Percentiles rank a stretch among this genome's conserved stretches.
These are phyloP conservation scores for Apodemia duryi DNA, from an alignment of 2,888 invertebrate species.

Conservation along the genomic window DNA sequence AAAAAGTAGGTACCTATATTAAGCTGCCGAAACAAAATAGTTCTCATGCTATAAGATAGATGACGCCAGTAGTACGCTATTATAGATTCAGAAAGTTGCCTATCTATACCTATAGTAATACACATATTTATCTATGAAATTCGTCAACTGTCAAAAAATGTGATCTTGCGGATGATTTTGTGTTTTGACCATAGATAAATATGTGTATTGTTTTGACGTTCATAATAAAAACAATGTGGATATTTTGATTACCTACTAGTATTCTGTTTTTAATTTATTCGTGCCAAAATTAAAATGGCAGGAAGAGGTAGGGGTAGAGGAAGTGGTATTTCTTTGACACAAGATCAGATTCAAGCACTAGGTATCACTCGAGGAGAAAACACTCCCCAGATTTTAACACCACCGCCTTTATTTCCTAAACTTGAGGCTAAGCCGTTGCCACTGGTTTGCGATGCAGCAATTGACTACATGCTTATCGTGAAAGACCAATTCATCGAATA, in stretches of 20 bases:
- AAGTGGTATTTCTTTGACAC: constrained; percentile 69
- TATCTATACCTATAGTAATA: too few relatives aligned
- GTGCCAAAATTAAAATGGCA: constrained; percentile 45
- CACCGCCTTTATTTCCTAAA: constrained; percentile 81
- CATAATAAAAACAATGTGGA: constrained; percentile 1
- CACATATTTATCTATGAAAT: too few relatives aligned
- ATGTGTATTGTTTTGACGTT: background rate
- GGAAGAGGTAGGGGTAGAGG: constrained; percentile 76
- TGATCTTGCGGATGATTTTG: background rate
- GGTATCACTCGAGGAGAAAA: constrained; percentile 78
- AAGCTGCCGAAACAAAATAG: too few relatives aligned
- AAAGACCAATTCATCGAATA: constrained; percentile 86
- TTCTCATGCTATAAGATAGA: too few relatives aligned
- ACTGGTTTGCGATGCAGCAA: constrained; percentile 74
- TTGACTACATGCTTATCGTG: constrained; percentile 84
- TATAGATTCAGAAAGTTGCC: too few relatives aligned
- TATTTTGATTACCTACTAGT: background rate
- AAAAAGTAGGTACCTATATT: too few relatives aligned
- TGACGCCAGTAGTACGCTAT: too few relatives aligned
- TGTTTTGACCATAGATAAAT: too few relatives aligned
- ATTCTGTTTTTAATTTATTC: background rate
- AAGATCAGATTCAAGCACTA: constrained; percentile 78
- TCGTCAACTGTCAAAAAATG: background rate
- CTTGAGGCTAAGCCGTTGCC: constrained; percentile 78
- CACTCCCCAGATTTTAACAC: constrained; percentile 70